Conservation (phyloP, 2,113 vertebrate genomes). For the Geothlypis trichas region DNA sequence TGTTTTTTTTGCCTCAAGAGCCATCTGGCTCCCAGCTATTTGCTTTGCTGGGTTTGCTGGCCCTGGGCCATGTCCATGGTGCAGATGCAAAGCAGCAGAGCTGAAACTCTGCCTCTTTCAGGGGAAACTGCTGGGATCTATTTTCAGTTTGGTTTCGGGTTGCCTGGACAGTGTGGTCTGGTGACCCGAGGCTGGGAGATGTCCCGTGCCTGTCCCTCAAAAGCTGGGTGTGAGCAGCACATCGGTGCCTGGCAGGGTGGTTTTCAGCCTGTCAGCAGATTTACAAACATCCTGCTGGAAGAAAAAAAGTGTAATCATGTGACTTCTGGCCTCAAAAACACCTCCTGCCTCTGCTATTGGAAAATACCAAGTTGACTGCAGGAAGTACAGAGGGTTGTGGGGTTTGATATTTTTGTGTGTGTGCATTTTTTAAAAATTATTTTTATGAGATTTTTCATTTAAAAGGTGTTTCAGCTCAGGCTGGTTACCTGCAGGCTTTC, state of each 20-base stretch:
- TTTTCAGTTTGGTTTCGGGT: background rate
- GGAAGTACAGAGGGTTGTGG: background rate
- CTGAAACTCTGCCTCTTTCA: background rate
- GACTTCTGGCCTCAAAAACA: background rate
- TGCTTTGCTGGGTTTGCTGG: background rate
- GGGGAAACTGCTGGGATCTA: background rate
- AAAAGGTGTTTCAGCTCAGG: background rate
- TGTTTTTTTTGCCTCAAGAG: background rate
- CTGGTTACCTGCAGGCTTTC: background rate
- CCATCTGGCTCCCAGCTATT: background rate
- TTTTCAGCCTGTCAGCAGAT: background rate
- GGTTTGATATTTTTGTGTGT: background rate
- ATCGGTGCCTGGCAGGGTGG: background rate
- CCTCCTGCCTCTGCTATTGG: background rate
- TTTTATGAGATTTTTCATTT: background rate
- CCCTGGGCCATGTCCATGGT: background rate
- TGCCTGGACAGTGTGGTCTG: background rate
- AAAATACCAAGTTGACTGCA: background rate
- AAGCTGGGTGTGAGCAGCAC: background rate
- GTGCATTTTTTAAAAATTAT: rapidly evolving
- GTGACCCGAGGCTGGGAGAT: background rate
- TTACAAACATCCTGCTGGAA: background rate
- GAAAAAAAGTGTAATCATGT: background rate
- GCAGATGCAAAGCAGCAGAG: background rate
- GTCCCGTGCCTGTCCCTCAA: background rate